Evolutionary conservation across 1,140 invertebrate species (phyloP).

Genomic region (Chelonus insularis): DNA sequence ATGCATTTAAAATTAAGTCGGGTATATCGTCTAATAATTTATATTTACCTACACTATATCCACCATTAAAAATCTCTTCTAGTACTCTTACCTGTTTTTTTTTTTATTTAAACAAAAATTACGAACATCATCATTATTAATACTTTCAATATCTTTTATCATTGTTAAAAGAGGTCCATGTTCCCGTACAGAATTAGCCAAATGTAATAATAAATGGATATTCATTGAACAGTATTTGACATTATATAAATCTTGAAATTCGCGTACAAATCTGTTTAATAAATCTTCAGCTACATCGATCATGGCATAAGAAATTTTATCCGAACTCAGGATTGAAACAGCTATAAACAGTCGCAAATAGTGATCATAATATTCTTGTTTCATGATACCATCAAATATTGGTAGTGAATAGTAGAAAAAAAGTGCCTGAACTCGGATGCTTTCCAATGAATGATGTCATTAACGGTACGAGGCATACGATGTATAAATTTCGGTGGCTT

Average conservation of each 20-base stretch:
- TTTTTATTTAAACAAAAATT: not conserved
- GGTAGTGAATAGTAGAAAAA: conserved; percentile 26
- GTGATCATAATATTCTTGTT: conserved; percentile 14
- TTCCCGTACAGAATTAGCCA: conserved; percentile 27
- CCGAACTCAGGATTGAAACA: conserved; percentile 2
- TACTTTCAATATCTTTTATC: not conserved
- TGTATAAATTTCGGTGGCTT: conserved; percentile 27
- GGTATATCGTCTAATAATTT: not conserved
- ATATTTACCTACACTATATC: conserved; percentile 4
- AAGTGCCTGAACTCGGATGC: conserved; percentile 14
- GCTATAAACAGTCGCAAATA: conserved; percentile 3
- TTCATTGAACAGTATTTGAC: conserved; percentile 23
- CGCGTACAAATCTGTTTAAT: conserved; percentile 25
- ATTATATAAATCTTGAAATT: conserved; percentile 30
- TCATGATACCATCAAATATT: conserved; percentile 17
- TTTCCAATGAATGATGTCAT: conserved; percentile 27
- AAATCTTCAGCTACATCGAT: not conserved
- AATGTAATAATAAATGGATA: conserved; percentile 33
- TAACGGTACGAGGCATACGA: conserved; percentile 9
- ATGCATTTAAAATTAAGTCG: conserved; percentile 5
- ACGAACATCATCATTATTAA: not conserved
- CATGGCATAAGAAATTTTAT: not conserved
- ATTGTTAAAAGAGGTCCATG: conserved; percentile 34
- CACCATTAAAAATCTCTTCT: not conserved
- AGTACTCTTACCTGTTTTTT: not conserved